Evolutionary conservation across 2,113 vertebrate genomes (phyloP), one percentile per base, ranked within the genome.

Genomic region (Myotis brandtii): DNA sequence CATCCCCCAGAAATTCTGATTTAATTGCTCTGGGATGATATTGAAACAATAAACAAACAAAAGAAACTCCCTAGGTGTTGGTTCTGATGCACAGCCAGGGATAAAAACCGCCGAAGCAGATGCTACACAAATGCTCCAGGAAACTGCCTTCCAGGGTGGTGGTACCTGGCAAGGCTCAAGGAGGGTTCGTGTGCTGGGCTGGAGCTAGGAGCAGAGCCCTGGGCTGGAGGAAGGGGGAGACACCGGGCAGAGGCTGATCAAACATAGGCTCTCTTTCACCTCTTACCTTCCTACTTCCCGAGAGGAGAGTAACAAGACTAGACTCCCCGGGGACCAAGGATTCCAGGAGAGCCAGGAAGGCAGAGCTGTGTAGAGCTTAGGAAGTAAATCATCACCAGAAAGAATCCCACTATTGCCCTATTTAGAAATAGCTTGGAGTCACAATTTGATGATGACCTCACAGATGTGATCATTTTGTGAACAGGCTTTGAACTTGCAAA

Each of bases 311-410:
- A 14, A 50, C 27, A 13, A 59, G 40, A 54, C 20, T 21, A 1
- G 32, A 25, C 1, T 59, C 27, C 37, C 16, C n/a, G 17, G 25
- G 21, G 7, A 72, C 37, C 12, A 7, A 81, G 17, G 34, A 32
- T 4, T 23, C 2, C 27, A 59, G 21, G 32, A 34, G 32, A 89
- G 21, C 25, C 1, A 2, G 46, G 18, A 79, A 89, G 43, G n/a
- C 27, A 46, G 34, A 89, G 21, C 32, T 67, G 5, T 32, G 40
- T 46, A 43, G 34, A 85, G 50, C 25, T 81, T 75, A 56, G 20
- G 43, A 81, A 91, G 25, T 14, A 76, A 73, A 18, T n/a, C 43
- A n/a, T 76, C 92, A 72, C 72, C 64, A 80, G 30, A 48, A 84
- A 3, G 5, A 77, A 13, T 62, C 27, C 50, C 54, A 56, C 32